phyloP scores from a whole-genome alignment of 2,797 vertebrate species.

The Cirrhinus molitorella region DNA sequence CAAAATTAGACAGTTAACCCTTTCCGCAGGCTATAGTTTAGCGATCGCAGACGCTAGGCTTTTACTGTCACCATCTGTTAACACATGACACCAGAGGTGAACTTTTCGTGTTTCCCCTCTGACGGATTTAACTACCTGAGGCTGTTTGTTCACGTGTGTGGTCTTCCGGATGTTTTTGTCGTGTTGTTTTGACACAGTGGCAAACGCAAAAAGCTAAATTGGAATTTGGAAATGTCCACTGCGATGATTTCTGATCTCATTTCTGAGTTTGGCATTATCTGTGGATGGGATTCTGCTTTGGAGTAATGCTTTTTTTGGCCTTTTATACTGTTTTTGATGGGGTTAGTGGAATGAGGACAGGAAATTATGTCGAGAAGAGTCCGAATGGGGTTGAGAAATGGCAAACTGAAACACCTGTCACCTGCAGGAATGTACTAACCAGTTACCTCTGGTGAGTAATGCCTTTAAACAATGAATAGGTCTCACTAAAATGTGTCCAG shows the following conservation, averaged over 20 bases:
- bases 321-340: not conserved
- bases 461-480: not conserved
- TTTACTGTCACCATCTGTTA: slow-evolving; percentile 65
- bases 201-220: slow-evolving; percentile 7
- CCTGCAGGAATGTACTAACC: not conserved
- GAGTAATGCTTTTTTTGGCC: not conserved
- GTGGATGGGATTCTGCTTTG: not conserved
- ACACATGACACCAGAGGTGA: slow-evolving; percentile 60
- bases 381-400: not conserved
- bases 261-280: not conserved
- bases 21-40: slow-evolving; percentile 23
- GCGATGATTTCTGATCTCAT: not conserved
- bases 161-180: slow-evolving; percentile 47
- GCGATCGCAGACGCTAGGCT: slow-evolving; percentile 44
- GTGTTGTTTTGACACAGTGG: slow-evolving; percentile 28
- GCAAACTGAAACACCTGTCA: not conserved
- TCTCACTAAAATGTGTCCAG: not conserved
- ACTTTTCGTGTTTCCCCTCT: slow-evolving; percentile 44
- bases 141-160: slow-evolving; percentile 58
- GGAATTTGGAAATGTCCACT: slow-evolving; percentile 2
- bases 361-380: not conserved
- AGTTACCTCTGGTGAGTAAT: not conserved
- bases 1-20: slow-evolving; percentile 40
- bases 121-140: slow-evolving; percentile 36
- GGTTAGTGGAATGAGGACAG: not conserved